Evolutionary conservation across 2,888 invertebrate genomes (phyloP), one percentile per base, ranked within the genome.

Genomic region (Plemyria rubiginata): DNA sequence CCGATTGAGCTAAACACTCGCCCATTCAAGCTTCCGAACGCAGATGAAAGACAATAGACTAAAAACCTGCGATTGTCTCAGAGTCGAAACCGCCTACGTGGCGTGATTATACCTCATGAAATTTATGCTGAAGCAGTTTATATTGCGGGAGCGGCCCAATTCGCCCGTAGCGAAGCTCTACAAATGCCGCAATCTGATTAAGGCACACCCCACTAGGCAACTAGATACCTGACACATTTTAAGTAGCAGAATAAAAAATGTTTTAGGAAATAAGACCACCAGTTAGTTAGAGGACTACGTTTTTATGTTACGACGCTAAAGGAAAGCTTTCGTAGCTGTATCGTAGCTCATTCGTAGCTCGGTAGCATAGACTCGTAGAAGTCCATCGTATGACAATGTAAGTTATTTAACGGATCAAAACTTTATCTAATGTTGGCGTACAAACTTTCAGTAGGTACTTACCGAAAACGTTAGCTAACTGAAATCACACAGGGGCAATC

Each of bases 111-210:
- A 61, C 60, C 45, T 64, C 62, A 63, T 71, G 62, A 66, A 70
- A 60, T 58, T 51, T 67, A 66, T 62, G 62, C 58, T 52, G 62
- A 60, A 62, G 48, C 62, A 67, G 68, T 68, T 82, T 77, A 71
- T 76, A 67, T 77, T 73, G 50, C 36, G 86, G 90, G 90, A 89
- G 90, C 90, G 90, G 88, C 83, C 82, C 76, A 80, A 82, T 84
- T 80, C 73, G 75, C 77, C 76, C 73, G 70, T 77, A 74, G 74
- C 71, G 92, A 92, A 92, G 90, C 89, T 85, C 86, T 86, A 91
- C 80, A 81, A 92, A 80, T 87, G 88, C 88, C 87, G 89, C 90
- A 92, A 92, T 91, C 92, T 88, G 90, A 91, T 92, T 92, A 92
- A 85, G 88, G 90, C 90, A 86, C 88, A 87, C 88, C 88, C 85